Percentiles rank a stretch among this genome's conserved stretches.
Conservation (phyloP, 2,888 invertebrate species). For the Papilio elwesi region DNA sequence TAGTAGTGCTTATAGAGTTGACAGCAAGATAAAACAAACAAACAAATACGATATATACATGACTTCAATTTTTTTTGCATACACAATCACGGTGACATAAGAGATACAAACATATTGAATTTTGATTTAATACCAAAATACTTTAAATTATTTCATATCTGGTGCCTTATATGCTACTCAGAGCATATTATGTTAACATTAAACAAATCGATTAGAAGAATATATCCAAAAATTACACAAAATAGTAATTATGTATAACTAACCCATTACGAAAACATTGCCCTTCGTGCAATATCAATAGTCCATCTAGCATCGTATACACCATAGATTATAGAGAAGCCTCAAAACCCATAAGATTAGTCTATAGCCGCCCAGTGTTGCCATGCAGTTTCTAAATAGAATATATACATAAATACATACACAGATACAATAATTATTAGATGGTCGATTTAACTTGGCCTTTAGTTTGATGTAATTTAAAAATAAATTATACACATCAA, state of each 20-base stretch:
- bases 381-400: conserved; percentile 22
- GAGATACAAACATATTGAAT: too few relatives aligned
- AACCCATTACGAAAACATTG: conserved; percentile 9
- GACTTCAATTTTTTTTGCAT: too few relatives aligned
- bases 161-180: neutral
- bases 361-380: conserved; percentile 53
- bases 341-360: conserved; percentile 56
- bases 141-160: neutral
- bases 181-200: too few relatives aligned
- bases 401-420: conserved; percentile 13
- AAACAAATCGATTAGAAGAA: too few relatives aligned
- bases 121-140: neutral
- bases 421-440: conserved; percentile 19
- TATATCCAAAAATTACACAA: neutral
- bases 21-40: too few relatives aligned
- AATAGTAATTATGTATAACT: neutral
- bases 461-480: too few relatives aligned
- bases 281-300: conserved; percentile 29
- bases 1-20: too few relatives aligned
- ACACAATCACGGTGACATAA: too few relatives aligned
- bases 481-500: too few relatives aligned
- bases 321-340: conserved; percentile 46
- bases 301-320: conserved; percentile 1
- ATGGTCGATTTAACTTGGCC: neutral
- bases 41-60: too few relatives aligned